A percentile compares a stretch with the other conserved stretches of the same genome.
Evolutionary conservation across 2,113 vertebrate genomes (phyloP).

Genomic region (Microcebus lehilahytsara): DNA sequence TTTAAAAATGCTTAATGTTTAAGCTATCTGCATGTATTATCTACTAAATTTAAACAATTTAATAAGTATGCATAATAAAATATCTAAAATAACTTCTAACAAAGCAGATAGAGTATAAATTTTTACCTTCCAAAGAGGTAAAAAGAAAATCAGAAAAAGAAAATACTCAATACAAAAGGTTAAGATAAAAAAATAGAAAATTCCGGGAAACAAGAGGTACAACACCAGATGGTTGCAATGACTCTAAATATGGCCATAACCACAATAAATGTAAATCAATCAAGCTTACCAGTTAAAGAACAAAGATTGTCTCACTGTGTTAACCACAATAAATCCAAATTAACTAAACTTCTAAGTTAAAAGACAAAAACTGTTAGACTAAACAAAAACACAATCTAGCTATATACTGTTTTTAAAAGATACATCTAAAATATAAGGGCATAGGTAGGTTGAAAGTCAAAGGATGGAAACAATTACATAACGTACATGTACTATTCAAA

Average conservation of each 20-base stretch:
- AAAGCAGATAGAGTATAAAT: neutral
- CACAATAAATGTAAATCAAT: slow-evolving; percentile 44
- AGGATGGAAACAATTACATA: slow-evolving; percentile 12
- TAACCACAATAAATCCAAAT: neutral
- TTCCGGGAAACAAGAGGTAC: neutral
- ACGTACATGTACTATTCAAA: neutral
- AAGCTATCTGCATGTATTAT: neutral
- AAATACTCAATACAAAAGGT: neutral
- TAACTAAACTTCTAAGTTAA: slow-evolving; percentile 5
- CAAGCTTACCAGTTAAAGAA: slow-evolving; percentile 43
- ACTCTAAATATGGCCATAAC: slow-evolving; percentile 7
- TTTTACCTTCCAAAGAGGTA: neutral
- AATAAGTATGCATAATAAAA: neutral
- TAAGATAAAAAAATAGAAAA: neutral
- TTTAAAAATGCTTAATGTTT: neutral
- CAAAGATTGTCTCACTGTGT: neutral
- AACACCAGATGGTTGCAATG: neutral
- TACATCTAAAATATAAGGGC: neutral
- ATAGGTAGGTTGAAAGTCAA: slow-evolving; percentile 4
- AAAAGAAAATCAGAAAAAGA: slow-evolving; percentile 28
- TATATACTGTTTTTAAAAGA: slow-evolving; percentile 10
- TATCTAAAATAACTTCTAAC: neutral
- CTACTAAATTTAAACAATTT: neutral
- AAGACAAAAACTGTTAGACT: slow-evolving; percentile 24
- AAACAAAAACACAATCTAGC: slow-evolving; percentile 9